Conservation (phyloP, 1,140 invertebrate genomes). For the Aphelinus certus region DNA sequence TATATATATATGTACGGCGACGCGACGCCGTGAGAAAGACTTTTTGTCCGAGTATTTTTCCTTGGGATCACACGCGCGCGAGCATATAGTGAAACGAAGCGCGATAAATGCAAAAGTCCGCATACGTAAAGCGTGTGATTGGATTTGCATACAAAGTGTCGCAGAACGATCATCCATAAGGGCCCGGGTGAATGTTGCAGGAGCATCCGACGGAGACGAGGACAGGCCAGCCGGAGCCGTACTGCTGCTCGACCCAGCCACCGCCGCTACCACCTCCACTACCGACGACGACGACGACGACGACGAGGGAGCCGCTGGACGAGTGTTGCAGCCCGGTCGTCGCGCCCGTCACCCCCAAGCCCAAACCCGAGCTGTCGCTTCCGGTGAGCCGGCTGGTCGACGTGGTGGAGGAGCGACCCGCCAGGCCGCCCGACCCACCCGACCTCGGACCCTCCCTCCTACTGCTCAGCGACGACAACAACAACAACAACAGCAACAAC, state of each 20-base stretch:
- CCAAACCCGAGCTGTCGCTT: constrained; percentile 49
- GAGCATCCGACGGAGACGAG: background rate
- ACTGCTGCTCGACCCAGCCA: background rate
- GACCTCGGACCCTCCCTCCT: background rate
- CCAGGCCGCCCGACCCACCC: constrained; percentile 16
- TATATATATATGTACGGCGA: too few relatives aligned
- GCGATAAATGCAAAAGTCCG: too few relatives aligned
- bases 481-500: constrained; percentile 32
- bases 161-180: too few relatives aligned
- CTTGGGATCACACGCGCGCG: too few relatives aligned
- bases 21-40: too few relatives aligned
- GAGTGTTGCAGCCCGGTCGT: background rate
- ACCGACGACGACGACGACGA: background rate
- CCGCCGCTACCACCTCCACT: background rate
- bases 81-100: too few relatives aligned
- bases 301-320: background rate
- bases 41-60: too few relatives aligned
- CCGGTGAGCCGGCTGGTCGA: constrained; percentile 53
- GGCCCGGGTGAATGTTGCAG: too few relatives aligned
- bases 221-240: background rate
- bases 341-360: constrained; percentile 1
- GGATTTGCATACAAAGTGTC: too few relatives aligned
- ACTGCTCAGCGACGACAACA: constrained; percentile 50
- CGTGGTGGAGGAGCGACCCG: constrained; percentile 34
- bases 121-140: too few relatives aligned